Evolutionary conservation across 2,113 vertebrate species (phyloP).

Genomic region (Caloenas nicobarica): DNA sequence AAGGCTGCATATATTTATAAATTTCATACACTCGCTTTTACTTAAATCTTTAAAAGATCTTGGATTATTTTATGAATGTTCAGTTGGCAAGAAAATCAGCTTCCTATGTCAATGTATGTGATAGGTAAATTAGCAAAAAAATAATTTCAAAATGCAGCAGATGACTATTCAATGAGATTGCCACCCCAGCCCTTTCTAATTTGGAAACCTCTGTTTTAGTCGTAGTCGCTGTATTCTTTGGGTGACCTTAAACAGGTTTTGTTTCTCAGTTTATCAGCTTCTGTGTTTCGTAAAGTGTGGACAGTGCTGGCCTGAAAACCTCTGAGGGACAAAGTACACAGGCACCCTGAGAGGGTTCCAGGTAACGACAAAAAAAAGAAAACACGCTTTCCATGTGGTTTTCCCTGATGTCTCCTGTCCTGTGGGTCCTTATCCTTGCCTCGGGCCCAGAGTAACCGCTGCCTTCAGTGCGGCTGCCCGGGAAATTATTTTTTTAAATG

Average conservation of each 20-base stretch:
- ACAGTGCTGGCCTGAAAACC: neutral
- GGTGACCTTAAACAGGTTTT: neutral
- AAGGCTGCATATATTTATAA: neutral
- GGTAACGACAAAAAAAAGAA: too few relatives aligned
- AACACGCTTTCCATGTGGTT: too few relatives aligned
- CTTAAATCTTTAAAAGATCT: neutral
- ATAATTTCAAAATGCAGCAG: too few relatives aligned
- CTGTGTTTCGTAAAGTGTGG: neutral
- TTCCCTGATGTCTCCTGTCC: neutral
- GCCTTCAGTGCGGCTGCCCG: fast-evolving
- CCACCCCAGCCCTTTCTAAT: neutral
- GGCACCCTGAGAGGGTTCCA: neutral
- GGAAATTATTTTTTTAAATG: neutral
- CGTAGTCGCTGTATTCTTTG: neutral
- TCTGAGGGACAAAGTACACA: neutral
- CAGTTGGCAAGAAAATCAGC: neutral
- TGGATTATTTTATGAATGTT: neutral
- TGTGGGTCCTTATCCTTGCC: neutral
- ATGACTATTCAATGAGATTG: neutral
- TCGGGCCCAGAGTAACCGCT: fast-evolving
- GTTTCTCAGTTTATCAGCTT: neutral
- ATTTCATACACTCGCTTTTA: neutral
- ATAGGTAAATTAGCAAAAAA: too few relatives aligned
- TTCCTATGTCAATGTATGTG: neutral
- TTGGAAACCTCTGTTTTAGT: neutral